Evolutionary conservation across 2,888 invertebrate species (phyloP).

Genomic region (Nymphalis polychloros): DNA sequence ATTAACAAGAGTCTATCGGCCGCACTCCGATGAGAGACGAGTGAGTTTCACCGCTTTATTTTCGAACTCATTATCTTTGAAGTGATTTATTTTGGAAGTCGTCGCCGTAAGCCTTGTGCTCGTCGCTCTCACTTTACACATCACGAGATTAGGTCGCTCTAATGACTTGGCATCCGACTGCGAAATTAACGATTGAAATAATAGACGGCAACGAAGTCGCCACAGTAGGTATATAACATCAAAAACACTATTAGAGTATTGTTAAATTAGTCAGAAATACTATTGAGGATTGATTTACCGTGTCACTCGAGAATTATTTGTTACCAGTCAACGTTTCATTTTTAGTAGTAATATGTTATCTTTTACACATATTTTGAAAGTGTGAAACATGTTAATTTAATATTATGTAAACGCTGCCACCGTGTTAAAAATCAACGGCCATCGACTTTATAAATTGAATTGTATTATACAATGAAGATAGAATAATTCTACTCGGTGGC

Average conservation of each 20-base stretch:
- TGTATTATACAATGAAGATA: slow-evolving; percentile 43
- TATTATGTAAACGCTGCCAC: slow-evolving; percentile 43
- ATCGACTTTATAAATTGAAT: slow-evolving; percentile 55
- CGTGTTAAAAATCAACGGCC: slow-evolving; percentile 34
- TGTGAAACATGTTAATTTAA: slow-evolving; percentile 3
- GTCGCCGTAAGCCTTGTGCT: slow-evolving; percentile 42
- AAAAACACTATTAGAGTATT: slow-evolving; percentile 60
- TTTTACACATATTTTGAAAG: slow-evolving; percentile 8
- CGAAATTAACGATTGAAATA: slow-evolving; percentile 60
- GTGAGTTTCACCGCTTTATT: slow-evolving; percentile 74
- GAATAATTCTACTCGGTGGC: slow-evolving; percentile 60
- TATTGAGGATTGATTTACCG: slow-evolving; percentile 59
- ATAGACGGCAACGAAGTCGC: slow-evolving; percentile 67
- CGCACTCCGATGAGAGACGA: slow-evolving; percentile 69
- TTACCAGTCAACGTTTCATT: neutral
- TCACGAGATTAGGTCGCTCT: slow-evolving; percentile 66
- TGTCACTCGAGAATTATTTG: slow-evolving; percentile 47
- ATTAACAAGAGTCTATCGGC: slow-evolving; percentile 61
- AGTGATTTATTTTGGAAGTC: slow-evolving; percentile 75
- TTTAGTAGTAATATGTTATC: slow-evolving; percentile 8
- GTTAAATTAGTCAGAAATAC: slow-evolving; percentile 61
- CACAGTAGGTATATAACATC: slow-evolving; percentile 55
- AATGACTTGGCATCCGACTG: slow-evolving; percentile 66
- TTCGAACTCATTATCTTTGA: slow-evolving; percentile 78
- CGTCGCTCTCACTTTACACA: slow-evolving; percentile 57